Base-by-base conservation (phyloP, 2,113 vertebrate species). In the Salvelinus alpinus region DNA sequence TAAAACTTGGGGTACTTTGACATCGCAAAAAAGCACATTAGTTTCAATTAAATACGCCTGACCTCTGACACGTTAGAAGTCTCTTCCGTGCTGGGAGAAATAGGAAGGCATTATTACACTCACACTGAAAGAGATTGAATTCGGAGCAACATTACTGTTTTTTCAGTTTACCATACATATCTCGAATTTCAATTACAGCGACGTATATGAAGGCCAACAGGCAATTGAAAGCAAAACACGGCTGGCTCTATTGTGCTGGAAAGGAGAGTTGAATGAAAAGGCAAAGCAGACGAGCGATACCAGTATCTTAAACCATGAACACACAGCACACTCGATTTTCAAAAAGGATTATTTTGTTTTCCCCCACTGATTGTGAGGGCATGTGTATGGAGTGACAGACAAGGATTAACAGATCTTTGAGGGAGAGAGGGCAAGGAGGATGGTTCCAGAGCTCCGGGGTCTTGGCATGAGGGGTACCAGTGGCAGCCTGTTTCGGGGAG, bases 331-430 rank as follows among this genome's bases (percentile, higher is more conserved):
- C 47, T 72, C 76, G 57, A 27, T 74, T 85, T 90, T 89, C 77
- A 80, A 31, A 84, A 54, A 73, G 88, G 86, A 88, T 89, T 87
- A 92, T 88, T 82, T 77, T 59, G 81, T 79, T 76, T 84, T 78
- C 80, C 75, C 75, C 59, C 59, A 62, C 0, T 62, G n/a, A 62
- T 62, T 11, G n/a, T 1, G n/a, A 22, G 59, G 16, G 20, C 59
- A 13, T 22, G 59, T 62, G 59, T 62, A 22, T 38, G 38, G 59
- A 62, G 18, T 62, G 59, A 62, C 59, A 62, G 59, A 24, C 20
- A 62, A 22, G 59, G 59, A 22, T 62, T 1, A 16, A 54, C 51
- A 5, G 16, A 18, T 54, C 51, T 54, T 18, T 18, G n/a, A 62
- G 59, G 59, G 59, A 24, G 9, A 44, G 38, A 38, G 38, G 38